These are phyloP conservation scores for Mirza zaza DNA, from an alignment of 2,113 vertebrate genomes.

Conservation along the genomic window DNA sequence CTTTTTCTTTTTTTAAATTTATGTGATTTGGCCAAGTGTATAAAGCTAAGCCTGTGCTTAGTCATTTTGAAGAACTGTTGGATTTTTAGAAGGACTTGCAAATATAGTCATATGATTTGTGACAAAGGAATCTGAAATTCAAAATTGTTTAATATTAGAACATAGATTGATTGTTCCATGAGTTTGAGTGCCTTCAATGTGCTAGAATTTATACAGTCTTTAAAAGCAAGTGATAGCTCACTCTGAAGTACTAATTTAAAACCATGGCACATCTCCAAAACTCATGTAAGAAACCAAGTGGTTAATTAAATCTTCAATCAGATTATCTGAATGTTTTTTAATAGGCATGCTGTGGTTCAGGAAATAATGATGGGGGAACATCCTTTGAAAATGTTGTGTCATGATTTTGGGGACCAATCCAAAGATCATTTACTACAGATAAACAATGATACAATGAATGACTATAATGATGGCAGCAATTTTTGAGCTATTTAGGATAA, in stretches of 20 bases:
- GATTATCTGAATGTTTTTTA: conserved; percentile 25
- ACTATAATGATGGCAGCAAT: background rate
- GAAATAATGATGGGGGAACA: background rate
- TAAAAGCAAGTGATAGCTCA: background rate
- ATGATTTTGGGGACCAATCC: background rate
- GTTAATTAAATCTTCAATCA: conserved; percentile 13
- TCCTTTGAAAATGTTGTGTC: conserved; percentile 9
- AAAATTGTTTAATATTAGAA: background rate
- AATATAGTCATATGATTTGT: background rate
- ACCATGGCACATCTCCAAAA: background rate
- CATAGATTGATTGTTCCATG: background rate
- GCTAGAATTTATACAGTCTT: conserved; percentile 14
- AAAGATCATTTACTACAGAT: background rate
- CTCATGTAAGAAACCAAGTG: conserved; percentile 25
- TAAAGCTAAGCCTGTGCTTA: background rate
- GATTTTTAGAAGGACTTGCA: background rate
- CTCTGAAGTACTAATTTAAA: conserved; percentile 27
- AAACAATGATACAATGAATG: conserved; percentile 35
- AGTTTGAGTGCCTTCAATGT: background rate
- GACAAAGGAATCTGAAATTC: background rate
- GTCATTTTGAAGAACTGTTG: background rate
- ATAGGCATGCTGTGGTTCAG: background rate
- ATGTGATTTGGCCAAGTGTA: background rate
- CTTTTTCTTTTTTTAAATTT: background rate
- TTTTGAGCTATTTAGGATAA: conserved; percentile 9